Percentiles rank a stretch among this genome's conserved stretches.
phyloP scores from a whole-genome alignment of 2,888 invertebrate species.

The Melanchra persicariae region DNA sequence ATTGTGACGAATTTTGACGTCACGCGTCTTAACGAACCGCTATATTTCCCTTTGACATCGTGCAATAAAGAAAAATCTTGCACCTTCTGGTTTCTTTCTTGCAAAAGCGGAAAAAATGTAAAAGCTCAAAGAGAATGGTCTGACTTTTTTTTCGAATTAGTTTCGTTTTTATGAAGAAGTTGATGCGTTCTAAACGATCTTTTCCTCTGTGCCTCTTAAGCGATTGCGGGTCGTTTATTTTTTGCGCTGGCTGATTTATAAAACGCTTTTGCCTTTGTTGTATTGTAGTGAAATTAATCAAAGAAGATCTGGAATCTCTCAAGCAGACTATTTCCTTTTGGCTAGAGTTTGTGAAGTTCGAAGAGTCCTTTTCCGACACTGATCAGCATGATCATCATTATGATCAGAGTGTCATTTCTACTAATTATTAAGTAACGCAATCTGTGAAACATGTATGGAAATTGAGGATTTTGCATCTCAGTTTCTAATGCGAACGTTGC shows the following conservation, averaged over 20 bases:
- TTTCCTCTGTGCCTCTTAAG: constrained; percentile 12
- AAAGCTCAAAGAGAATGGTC: constrained; percentile 19
- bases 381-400: not conserved
- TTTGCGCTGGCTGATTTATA: constrained; percentile 22
- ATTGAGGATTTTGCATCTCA: too few relatives aligned
- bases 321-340: not conserved
- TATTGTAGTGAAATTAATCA: constrained; percentile 1
- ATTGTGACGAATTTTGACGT: constrained; percentile 51
- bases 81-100: constrained; percentile 33
- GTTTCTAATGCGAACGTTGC: too few relatives aligned
- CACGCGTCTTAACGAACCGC: constrained; percentile 48
- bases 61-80: constrained; percentile 43
- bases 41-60: constrained; percentile 54
- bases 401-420: too few relatives aligned
- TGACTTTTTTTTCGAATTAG: constrained; percentile 36
- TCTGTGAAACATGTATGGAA: too few relatives aligned
- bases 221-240: constrained; percentile 27
- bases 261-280: constrained; percentile 9
- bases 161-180: constrained; percentile 46
- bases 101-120: constrained; percentile 10
- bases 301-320: not conserved
- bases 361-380: too few relatives aligned
- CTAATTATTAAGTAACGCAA: too few relatives aligned
- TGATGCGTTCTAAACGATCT: constrained; percentile 52
- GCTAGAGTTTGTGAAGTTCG: not conserved